These are phyloP conservation scores for Calliphora vicina DNA, from an alignment of 1,140 invertebrate genomes.

Conservation along the genomic window DNA sequence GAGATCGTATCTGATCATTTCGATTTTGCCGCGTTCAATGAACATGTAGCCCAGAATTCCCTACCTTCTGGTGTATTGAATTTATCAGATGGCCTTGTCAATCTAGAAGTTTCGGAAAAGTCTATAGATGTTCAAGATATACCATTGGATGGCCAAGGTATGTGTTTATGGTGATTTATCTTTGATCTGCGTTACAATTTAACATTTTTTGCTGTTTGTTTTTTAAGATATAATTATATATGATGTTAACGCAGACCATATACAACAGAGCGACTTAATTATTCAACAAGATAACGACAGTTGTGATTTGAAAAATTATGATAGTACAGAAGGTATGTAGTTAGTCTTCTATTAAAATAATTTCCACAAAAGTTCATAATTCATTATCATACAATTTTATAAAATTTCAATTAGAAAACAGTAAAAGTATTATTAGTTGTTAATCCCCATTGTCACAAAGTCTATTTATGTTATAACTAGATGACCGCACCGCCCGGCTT, in stretches of 20 bases:
- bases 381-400: no score
- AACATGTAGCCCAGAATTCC: slow-evolving; percentile 21
- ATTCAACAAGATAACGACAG: neutral
- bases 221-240: slow-evolving; percentile 18
- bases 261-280: neutral
- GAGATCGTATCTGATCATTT: neutral
- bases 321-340: neutral
- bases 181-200: no score
- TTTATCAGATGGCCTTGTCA: slow-evolving; percentile 13
- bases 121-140: neutral
- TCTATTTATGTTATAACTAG: no score
- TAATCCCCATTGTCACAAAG: no score
- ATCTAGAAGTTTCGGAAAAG: neutral
- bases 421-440: no score
- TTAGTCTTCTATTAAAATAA: no score
- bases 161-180: no score
- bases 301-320: neutral
- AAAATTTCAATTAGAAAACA: no score
- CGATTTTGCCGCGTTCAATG: slow-evolving; percentile 22
- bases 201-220: no score
- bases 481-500: no score
- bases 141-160: slow-evolving; percentile 9
- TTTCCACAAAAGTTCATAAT: no score
- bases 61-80: neutral
- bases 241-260: neutral